Conservation (phyloP, 1,140 invertebrate genomes). For the Drosophila ambigua region DNA sequence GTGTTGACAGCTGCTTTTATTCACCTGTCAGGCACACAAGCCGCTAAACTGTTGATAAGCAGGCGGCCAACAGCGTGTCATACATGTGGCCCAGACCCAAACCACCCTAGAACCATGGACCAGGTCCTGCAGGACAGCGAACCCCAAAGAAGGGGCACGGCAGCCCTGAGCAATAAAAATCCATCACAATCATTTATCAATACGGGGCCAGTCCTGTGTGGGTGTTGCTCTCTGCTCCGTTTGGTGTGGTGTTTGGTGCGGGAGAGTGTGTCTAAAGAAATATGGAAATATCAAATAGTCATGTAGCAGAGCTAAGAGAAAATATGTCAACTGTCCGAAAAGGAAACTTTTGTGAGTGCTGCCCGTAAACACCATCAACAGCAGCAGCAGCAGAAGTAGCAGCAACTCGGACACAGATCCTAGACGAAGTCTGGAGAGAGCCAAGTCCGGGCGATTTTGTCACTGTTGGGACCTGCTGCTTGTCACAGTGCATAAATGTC, state of each 20-base stretch:
- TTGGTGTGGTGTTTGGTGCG: constrained; percentile 6
- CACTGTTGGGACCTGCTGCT: constrained; percentile 8
- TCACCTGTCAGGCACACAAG: constrained; percentile 76
- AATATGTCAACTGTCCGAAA: constrained; percentile 51
- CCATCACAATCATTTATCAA: constrained; percentile 80
- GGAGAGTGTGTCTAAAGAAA: constrained; percentile 39
- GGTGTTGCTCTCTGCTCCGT: background rate
- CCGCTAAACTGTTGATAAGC: constrained; percentile 80
- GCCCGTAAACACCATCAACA: constrained; percentile 7
- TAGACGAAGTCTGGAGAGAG: background rate
- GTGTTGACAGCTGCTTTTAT: constrained; percentile 81
- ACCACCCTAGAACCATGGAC: background rate
- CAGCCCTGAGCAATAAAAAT: constrained; percentile 72
- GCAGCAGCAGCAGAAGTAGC: background rate
- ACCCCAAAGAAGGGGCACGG: constrained; percentile 34
- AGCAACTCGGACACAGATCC: background rate
- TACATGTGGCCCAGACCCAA: constrained; percentile 42
- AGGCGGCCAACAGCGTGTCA: constrained; percentile 58
- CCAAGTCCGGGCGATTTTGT: constrained; percentile 32
- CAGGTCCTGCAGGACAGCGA: background rate
- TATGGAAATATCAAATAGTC: constrained; percentile 73
- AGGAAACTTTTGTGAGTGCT: constrained; percentile 37
- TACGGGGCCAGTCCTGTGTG: constrained; percentile 12
- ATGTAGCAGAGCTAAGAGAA: constrained; percentile 47
- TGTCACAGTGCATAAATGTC: constrained; percentile 72